These are phyloP conservation scores for Anser cygnoides DNA, from an alignment of 2,113 vertebrate genomes.

Conservation along the genomic window DNA sequence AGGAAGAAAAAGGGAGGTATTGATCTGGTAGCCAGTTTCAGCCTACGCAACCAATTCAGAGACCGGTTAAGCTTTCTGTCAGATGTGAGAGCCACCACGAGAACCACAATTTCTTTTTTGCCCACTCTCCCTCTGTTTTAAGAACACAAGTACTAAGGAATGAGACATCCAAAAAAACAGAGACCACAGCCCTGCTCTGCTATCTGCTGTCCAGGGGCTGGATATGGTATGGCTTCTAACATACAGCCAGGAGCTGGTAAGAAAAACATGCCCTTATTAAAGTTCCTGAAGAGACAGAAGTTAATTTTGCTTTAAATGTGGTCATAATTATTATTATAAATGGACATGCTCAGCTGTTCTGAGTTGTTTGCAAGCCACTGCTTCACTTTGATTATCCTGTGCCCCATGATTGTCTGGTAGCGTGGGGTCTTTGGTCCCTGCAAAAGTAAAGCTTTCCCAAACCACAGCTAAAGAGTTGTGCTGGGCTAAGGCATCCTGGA, in stretches of 20 bases:
- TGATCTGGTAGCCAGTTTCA: background rate
- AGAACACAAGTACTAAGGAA: background rate
- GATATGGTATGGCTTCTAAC: background rate
- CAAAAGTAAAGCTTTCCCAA: background rate
- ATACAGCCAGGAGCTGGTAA: background rate
- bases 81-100: fast-evolving
- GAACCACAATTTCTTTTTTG: background rate
- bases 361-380: background rate
- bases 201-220: background rate
- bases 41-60: background rate
- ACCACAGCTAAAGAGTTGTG: background rate
- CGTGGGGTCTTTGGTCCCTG: background rate
- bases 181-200: fast-evolving
- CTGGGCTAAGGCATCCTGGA: background rate
- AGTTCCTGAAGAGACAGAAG: background rate
- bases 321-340: background rate
- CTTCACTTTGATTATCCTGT: background rate
- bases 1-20: background rate
- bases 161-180: background rate
- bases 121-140: background rate
- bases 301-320: constrained; percentile 1
- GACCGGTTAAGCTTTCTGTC: background rate
- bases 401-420: background rate
- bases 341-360: background rate
- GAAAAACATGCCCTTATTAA: background rate